Evolutionary conservation across 2,888 invertebrate genomes (phyloP), one percentile per base, ranked within the genome.

Genomic region (Tipula confusa): DNA sequence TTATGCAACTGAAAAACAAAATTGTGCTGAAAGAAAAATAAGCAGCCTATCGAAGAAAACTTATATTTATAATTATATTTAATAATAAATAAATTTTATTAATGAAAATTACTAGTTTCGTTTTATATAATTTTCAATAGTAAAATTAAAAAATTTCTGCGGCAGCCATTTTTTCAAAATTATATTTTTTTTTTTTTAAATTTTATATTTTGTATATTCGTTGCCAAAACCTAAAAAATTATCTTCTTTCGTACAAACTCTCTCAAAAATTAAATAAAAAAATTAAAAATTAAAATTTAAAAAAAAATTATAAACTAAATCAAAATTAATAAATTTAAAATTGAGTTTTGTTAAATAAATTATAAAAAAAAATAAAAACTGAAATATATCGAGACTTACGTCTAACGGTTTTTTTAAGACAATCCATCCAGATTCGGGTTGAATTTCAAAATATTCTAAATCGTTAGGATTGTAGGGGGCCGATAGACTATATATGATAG

Each of bases 361-460:
- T 18, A n/a, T 15, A 82, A 33, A 82, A 36, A 15, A 36, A 36
- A 36, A 36, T 11, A 36, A n/a, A n/a, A 36, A 36, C 36, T n/a
- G 36, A 28, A 79, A 79, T 79, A n/a, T n/a, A 28, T 80, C 24
- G 64, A 92, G 92, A 97, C 97, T 97, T 95, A 97, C 97, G 94
- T 97, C 97, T 88, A 98, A 92, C 84, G 97, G 96, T 90, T 97
- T 97, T 92, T 96, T 96, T 87, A 98, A 91, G 85, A 97, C 96
- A 88, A 98, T 98, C 97, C 98, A 98, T 88, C 98, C 98, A 87
- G 97, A 97, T 89, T 98, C 97, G 86, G 96, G 95, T 91, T 98
- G 98, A 87, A 99, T 97, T 89, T 96, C 96, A 90, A 99, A 99
- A 91, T 98, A 97, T 88, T 97, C 97, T 88, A 98, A 92, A 90